These are phyloP conservation scores for Chaetura pelagica DNA, from an alignment of 2,113 vertebrate species.

Conservation along the genomic window DNA sequence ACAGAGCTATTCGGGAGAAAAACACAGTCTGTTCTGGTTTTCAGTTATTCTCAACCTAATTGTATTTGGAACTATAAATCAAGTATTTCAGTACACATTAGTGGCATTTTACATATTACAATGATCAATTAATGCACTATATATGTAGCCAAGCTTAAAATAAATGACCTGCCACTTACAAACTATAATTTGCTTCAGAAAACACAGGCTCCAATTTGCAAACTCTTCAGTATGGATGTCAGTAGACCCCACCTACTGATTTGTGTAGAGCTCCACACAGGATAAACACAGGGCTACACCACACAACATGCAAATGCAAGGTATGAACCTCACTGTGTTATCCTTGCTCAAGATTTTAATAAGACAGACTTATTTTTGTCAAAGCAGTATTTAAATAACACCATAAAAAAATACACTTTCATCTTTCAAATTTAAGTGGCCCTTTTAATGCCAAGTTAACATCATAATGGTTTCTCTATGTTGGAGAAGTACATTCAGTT, in stretches of 20 bases:
- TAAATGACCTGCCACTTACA: neutral
- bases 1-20: neutral
- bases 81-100: neutral
- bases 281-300: neutral
- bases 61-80: conserved; percentile 1
- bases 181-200: conserved; percentile 36
- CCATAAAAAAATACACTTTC: conserved; percentile 7
- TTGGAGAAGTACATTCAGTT: neutral
- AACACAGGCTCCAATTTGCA: conserved; percentile 10
- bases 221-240: neutral
- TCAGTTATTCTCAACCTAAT: neutral
- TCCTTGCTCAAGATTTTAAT: neutral
- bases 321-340: neutral
- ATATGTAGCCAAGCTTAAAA: conserved; percentile 1
- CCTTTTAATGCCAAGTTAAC: conserved; percentile 39
- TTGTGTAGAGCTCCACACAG: neutral
- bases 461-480: neutral
- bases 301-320: neutral
- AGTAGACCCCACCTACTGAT: conserved; percentile 25
- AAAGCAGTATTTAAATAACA: conserved; percentile 16
- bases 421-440: neutral
- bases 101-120: conserved; percentile 1
- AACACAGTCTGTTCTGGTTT: neutral
- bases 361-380: neutral
- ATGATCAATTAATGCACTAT: neutral